phyloP scores from a whole-genome alignment of 2,888 invertebrate genomes.

The Papilio protenor region DNA sequence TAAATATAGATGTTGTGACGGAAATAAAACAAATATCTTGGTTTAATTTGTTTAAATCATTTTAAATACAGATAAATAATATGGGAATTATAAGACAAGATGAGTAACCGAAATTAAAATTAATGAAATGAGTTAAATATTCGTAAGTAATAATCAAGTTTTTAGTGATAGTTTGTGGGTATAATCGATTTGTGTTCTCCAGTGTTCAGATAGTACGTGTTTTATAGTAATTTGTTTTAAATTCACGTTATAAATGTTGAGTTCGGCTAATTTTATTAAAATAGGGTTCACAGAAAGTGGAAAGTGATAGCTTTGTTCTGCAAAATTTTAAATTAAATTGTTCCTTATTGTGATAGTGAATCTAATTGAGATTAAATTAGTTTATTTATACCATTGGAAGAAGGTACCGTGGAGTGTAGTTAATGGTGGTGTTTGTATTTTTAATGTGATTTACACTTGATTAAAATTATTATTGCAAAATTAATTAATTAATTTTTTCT shows the following conservation, averaged over 20 bases:
- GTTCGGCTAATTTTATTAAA: not conserved
- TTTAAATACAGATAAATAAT: not conserved
- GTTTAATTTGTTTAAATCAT: not conserved
- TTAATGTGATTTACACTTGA: conserved; percentile 16
- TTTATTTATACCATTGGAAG: not conserved
- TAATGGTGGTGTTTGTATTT: conserved; percentile 9
- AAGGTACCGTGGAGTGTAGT: not conserved
- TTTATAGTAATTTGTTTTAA: not conserved
- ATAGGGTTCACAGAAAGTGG: conserved; percentile 1
- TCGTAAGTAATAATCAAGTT: not conserved
- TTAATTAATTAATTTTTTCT: conserved; percentile 1
- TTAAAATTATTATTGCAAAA: conserved; percentile 3
- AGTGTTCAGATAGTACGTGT: not conserved
- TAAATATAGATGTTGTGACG: not conserved
- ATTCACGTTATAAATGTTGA: not conserved
- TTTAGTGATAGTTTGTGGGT: conserved; percentile 15
- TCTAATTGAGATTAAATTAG: not conserved
- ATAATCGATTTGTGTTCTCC: conserved; percentile 5
- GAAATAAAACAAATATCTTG: not conserved
- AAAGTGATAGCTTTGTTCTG: not conserved
- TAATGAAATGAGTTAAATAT: not conserved
- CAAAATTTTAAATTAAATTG: not conserved
- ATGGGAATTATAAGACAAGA: not conserved
- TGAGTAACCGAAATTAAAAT: not conserved
- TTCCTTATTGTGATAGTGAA: not conserved